Evolutionary conservation across 2,888 invertebrate species (phyloP), one percentile per base, ranked within the genome.

Genomic region (Meiosimyza decipiens): DNA sequence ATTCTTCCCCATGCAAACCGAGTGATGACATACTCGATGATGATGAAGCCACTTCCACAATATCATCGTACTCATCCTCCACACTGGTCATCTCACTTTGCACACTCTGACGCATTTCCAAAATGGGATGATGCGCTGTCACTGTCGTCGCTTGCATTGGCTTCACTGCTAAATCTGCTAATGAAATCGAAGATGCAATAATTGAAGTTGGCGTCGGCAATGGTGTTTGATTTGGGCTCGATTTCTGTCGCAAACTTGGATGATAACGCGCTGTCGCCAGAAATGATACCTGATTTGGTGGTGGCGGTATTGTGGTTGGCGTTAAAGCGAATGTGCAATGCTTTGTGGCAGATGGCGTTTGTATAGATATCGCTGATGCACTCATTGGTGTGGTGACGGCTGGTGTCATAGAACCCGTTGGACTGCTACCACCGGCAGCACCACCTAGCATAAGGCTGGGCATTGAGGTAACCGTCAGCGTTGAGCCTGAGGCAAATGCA

Each of bases 271-370:
- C 76, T 3, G 76, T 76, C 16, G 76, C 71, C n/a, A 77, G 70
- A 63, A 78, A 78, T 9, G 77, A 77, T 2, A 76, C 71, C 69
- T 79, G 77, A 60, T 73, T 74, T 50, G 77, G 70, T 72, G 83
- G 70, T 51, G 82, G 77, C 7, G 83, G 82, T 73, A 83, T 82
- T 9, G 81, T 81, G 72, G 80, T 82, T 28, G 86, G 82, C 5
- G 83, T 82, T 60, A 85, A 72, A 11, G 84, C 83, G 76, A 86
- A 86, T 57, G 83, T 85, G 72, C 84, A 84, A 71, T 86, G 87
- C 74, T 87, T 87, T 11, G 76, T 63, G 22, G 76, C 77, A 64
- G 13, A 55, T 3, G 80, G 77, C 0, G 78, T 67, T 68, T 73
- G 72, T 50, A 63, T 49, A 28, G 60, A 73, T 22, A 74, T 49